Percentiles rank a stretch among this genome's conserved stretches.
These are phyloP conservation scores for Protobothrops flavoviridis DNA, from an alignment of 2,113 vertebrate species.

Conservation along the genomic window DNA sequence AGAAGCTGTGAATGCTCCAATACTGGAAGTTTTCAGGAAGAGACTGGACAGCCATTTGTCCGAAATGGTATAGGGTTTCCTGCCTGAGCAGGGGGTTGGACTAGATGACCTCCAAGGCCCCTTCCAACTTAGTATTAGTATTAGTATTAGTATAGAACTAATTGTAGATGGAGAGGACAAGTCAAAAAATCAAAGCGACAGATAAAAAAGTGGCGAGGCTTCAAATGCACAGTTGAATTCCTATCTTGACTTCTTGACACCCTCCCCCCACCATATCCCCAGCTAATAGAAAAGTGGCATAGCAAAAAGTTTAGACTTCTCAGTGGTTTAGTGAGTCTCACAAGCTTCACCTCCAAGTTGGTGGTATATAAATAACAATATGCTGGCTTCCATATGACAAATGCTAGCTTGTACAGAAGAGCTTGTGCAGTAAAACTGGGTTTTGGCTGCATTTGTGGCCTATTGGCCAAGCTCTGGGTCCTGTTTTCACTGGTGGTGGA, in stretches of 20 bases:
- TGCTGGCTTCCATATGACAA: background rate
- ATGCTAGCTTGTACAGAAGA: background rate
- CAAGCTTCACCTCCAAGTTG: background rate
- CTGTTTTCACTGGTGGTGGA: background rate
- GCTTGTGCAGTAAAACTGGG: background rate
- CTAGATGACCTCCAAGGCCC: no score
- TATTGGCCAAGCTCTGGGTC: background rate
- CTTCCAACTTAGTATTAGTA: no score
- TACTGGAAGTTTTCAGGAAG: no score
- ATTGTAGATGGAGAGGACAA: background rate
- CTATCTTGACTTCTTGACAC: no score
- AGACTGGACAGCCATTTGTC: no score
- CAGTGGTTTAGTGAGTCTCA: background rate
- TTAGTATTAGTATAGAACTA: no score
- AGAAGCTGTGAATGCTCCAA: no score
- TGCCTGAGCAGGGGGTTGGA: no score
- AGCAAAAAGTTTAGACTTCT: background rate
- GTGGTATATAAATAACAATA: background rate
- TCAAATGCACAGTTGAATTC: background rate
- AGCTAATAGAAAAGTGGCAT: background rate
- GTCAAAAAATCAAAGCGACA: background rate
- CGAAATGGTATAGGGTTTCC: no score
- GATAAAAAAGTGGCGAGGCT: background rate
- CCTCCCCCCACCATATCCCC: no score
- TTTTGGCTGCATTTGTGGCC: background rate